Evolutionary conservation across 2,797 vertebrate species (phyloP).

Genomic region (Enteromius thamalakanensis): DNA sequence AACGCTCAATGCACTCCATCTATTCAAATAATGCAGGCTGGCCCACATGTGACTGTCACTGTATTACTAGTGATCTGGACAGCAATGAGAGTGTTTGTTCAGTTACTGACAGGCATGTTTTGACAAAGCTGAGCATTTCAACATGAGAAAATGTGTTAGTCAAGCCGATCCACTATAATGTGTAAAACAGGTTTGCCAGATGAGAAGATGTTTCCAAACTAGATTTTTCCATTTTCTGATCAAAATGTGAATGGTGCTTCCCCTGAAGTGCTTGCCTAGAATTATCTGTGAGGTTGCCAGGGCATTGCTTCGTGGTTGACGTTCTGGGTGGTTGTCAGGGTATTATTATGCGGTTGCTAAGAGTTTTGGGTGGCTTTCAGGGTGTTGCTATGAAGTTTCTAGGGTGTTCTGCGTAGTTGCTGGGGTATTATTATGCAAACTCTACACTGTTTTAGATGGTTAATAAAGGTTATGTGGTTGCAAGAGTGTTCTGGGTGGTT

Average conservation of each 20-base stretch:
- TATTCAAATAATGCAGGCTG: not conserved
- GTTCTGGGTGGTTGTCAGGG: not conserved
- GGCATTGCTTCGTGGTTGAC: not conserved
- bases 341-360: not conserved
- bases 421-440: not conserved
- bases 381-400: not conserved
- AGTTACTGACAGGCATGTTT: not conserved
- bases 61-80: not conserved
- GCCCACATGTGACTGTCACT: not conserved
- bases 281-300: not conserved
- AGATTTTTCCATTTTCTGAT: conserved; percentile 4
- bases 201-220: conserved; percentile 22
- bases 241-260: conserved; percentile 16
- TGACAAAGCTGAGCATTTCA: not conserved
- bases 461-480: not conserved
- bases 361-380: not conserved
- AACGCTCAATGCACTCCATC: not conserved
- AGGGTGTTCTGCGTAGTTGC: not conserved
- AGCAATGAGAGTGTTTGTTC: not conserved
- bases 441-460: not conserved
- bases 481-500: not conserved
- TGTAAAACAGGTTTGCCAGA: not conserved
- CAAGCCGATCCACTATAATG: not conserved
- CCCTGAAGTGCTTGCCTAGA: not conserved
- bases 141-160: not conserved